A percentile compares a stretch with the other conserved stretches of the same genome.
Evolutionary conservation across 2,888 invertebrate genomes (phyloP).

Genomic region (Drosophila borealis): DNA sequence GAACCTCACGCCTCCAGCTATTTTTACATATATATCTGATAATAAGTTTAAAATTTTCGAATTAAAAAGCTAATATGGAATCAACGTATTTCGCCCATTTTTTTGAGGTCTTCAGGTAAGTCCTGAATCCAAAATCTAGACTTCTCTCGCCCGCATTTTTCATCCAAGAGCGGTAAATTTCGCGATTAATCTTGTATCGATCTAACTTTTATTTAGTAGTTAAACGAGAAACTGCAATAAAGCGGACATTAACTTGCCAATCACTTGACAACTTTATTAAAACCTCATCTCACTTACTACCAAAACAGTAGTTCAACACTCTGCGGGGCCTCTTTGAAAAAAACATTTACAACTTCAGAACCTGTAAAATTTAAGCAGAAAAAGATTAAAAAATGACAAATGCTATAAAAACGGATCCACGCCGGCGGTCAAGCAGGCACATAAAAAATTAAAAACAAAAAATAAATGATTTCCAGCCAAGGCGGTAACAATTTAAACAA

Average conservation of each 20-base stretch:
- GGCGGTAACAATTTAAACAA: constrained; percentile 49
- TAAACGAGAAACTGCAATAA: not conserved
- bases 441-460: constrained; percentile 20
- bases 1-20: too few relatives aligned
- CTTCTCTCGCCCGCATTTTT: too few relatives aligned
- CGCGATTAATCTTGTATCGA: too few relatives aligned
- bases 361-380: constrained; percentile 16
- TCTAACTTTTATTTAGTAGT: not conserved
- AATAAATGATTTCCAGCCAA: constrained; percentile 26
- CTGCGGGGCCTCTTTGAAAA: constrained; percentile 35
- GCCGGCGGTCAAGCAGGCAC: constrained; percentile 43
- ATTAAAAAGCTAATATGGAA: too few relatives aligned
- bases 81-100: too few relatives aligned
- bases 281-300: constrained; percentile 1
- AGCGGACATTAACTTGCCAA: not conserved
- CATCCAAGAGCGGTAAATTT: too few relatives aligned
- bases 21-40: too few relatives aligned
- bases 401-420: constrained; percentile 31
- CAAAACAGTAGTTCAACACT: constrained; percentile 43
- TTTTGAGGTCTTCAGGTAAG: too few relatives aligned
- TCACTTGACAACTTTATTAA: constrained; percentile 10
- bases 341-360: not conserved
- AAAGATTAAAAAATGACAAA: constrained; percentile 35
- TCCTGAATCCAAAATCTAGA: too few relatives aligned
- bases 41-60: too few relatives aligned